Conservation (phyloP, 2,113 vertebrate genomes). For the Scophthalmus maximus region DNA sequence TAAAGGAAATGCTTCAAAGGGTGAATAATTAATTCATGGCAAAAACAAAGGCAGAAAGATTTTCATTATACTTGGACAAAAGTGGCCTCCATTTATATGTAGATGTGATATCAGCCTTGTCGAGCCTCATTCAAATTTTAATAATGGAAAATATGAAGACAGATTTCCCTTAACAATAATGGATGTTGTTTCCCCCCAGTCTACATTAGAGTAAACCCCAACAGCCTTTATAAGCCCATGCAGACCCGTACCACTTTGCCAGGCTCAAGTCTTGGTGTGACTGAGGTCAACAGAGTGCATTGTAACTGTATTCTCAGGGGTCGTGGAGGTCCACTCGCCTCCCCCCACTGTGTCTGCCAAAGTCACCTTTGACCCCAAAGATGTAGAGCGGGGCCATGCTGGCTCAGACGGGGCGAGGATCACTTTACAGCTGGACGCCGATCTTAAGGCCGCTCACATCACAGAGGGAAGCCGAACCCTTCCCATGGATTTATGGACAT, state of each 20-base stretch:
- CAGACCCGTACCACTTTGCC: not conserved
- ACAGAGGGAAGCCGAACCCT: constrained; percentile 71
- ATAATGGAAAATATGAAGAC: constrained; percentile 43
- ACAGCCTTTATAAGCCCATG: constrained; percentile 9
- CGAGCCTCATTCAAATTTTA: constrained; percentile 50
- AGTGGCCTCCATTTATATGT: constrained; percentile 66
- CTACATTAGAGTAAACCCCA: constrained; percentile 15
- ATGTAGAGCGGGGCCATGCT: constrained; percentile 65
- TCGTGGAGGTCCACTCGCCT: constrained; percentile 44
- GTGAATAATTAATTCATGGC: constrained; percentile 66
- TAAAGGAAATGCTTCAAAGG: constrained; percentile 32
- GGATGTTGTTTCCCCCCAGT: constrained; percentile 9
- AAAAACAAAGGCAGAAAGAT: constrained; percentile 58
- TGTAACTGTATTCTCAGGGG: constrained; percentile 71
- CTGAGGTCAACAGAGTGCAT: constrained; percentile 50
- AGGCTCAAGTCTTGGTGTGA: too few relatives aligned
- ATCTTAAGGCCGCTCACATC: constrained; percentile 75
- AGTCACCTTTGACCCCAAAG: constrained; percentile 63
- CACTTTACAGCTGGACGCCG: constrained; percentile 79
- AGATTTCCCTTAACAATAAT: constrained; percentile 20
- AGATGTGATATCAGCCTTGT: constrained; percentile 68
- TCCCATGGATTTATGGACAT: constrained; percentile 78
- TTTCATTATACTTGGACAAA: constrained; percentile 62
- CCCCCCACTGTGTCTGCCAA: constrained; percentile 52
- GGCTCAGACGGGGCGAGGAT: constrained; percentile 72